Conservation (phyloP, 2,797 vertebrate genomes). For the Sphenopsis melanotis region DNA sequence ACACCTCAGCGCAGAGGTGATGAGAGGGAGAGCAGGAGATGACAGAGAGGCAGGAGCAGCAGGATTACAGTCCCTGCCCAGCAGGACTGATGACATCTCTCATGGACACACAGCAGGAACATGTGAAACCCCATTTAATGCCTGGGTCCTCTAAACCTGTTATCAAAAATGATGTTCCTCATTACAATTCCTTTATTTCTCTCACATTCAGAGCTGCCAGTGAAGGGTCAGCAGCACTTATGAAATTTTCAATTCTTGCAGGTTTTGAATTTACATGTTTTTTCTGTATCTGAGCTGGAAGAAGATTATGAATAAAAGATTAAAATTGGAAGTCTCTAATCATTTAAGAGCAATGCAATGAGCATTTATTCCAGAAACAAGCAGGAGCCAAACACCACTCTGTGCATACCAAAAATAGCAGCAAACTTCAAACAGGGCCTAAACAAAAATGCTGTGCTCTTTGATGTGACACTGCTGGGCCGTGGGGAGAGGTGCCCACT, state of each 20-base stretch:
- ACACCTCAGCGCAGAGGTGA: background rate
- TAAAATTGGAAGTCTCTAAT: slow-evolving; percentile 54
- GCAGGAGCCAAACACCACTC: background rate
- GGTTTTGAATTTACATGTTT: slow-evolving; percentile 62
- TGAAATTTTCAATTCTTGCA: slow-evolving; percentile 51
- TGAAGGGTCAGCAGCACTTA: slow-evolving; percentile 56
- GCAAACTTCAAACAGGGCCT: slow-evolving; percentile 18
- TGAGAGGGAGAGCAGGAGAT: background rate
- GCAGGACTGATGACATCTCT: background rate
- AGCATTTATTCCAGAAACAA: slow-evolving; percentile 56
- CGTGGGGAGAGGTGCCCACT: background rate
- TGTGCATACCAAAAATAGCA: slow-evolving; percentile 58
- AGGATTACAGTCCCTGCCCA: background rate
- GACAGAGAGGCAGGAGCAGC: background rate
- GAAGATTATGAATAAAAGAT: slow-evolving; percentile 80
- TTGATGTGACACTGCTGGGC: background rate
- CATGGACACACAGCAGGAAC: background rate
- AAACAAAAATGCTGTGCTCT: slow-evolving; percentile 22
- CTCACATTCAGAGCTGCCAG: background rate
- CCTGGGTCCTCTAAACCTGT: background rate
- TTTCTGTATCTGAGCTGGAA: slow-evolving; percentile 45
- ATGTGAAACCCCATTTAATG: background rate
- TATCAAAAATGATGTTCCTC: background rate
- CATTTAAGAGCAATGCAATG: slow-evolving; percentile 62
- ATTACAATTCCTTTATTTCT: slow-evolving; percentile 22